These are phyloP conservation scores for Cotesia chilonis DNA, from an alignment of 1,140 invertebrate species.

Conservation along the genomic window DNA sequence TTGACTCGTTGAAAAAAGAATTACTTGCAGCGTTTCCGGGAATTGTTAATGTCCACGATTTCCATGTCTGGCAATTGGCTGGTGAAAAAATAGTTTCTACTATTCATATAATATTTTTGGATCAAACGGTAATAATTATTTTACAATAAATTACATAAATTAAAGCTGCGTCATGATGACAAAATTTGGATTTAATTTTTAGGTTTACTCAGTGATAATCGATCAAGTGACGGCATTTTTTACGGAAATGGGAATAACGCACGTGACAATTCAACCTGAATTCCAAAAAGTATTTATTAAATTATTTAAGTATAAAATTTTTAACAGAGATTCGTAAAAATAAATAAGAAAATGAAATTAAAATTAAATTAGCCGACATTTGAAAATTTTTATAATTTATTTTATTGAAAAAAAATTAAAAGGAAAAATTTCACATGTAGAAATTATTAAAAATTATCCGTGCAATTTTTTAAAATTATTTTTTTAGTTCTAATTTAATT, in stretches of 20 bases:
- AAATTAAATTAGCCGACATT: not conserved
- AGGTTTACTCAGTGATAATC: constrained; percentile 73
- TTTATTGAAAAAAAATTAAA: too few species aligned
- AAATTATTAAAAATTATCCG: too few species aligned
- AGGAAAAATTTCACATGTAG: too few species aligned
- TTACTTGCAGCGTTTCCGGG: constrained; percentile 78
- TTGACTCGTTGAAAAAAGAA: constrained; percentile 72
- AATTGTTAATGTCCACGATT: constrained; percentile 81
- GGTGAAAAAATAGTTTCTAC: constrained; percentile 76
- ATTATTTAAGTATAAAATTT: not conserved
- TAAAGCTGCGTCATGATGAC: constrained; percentile 12
- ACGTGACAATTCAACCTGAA: constrained; percentile 82
- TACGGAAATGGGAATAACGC: constrained; percentile 76
- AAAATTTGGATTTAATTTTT: constrained; percentile 38
- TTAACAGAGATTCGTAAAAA: constrained; percentile 5
- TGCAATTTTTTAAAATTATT: too few species aligned
- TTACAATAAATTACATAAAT: constrained; percentile 22
- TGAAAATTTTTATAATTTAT: too few species aligned
- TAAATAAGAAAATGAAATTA: not conserved
- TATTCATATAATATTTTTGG: constrained; percentile 77
- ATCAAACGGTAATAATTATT: constrained; percentile 66
- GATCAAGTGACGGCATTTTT: constrained; percentile 76
- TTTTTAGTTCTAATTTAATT: too few species aligned
- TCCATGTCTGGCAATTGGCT: constrained; percentile 83
- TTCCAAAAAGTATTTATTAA: constrained; percentile 65